Percentiles rank a stretch among this genome's conserved stretches.
phyloP scores from a whole-genome alignment of 2,888 invertebrate genomes.

The Alcis repandata region DNA sequence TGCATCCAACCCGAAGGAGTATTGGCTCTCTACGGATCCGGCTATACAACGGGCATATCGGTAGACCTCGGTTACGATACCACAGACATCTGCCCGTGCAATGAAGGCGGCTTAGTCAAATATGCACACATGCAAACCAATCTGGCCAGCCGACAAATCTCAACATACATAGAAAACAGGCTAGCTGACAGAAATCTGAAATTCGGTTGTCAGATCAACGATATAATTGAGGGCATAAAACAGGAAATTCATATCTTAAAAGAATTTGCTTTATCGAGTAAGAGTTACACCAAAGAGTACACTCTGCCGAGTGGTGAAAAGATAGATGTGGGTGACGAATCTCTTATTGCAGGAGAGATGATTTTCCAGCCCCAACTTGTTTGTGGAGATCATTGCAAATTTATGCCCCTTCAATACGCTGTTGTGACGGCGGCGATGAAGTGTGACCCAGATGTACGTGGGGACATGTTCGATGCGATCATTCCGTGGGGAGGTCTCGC shows the following conservation, averaged over 20 bases:
- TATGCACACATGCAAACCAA: conserved; percentile 69
- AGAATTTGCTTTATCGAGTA: conserved; percentile 44
- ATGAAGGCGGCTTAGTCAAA: conserved; percentile 68
- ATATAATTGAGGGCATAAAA: conserved; percentile 59
- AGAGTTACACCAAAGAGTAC: conserved; percentile 50
- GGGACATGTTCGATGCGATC: conserved; percentile 59
- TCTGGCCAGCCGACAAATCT: conserved; percentile 59
- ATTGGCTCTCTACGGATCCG: conserved; percentile 71
- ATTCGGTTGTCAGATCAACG: conserved; percentile 45
- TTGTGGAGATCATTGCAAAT: conserved; percentile 43
- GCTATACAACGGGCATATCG: conserved; percentile 70
- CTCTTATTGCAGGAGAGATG: conserved; percentile 64
- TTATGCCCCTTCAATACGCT: conserved; percentile 61
- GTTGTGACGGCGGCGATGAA: conserved; percentile 58
- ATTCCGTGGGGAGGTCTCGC: conserved; percentile 70
- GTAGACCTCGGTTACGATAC: conserved; percentile 72
- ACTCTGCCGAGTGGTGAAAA: conserved; percentile 60
- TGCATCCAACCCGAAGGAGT: conserved; percentile 71
- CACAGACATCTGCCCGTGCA: conserved; percentile 66
- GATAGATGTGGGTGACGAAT: conserved; percentile 66
- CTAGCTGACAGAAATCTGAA: conserved; percentile 53
- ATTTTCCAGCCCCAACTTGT: conserved; percentile 68
- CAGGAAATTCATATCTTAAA: conserved; percentile 59
- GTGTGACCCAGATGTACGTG: conserved; percentile 66
- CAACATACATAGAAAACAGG: conserved; percentile 55